Conservation (phyloP, 2,888 invertebrate species). For the Caenorhabditis auriculariae region DNA sequence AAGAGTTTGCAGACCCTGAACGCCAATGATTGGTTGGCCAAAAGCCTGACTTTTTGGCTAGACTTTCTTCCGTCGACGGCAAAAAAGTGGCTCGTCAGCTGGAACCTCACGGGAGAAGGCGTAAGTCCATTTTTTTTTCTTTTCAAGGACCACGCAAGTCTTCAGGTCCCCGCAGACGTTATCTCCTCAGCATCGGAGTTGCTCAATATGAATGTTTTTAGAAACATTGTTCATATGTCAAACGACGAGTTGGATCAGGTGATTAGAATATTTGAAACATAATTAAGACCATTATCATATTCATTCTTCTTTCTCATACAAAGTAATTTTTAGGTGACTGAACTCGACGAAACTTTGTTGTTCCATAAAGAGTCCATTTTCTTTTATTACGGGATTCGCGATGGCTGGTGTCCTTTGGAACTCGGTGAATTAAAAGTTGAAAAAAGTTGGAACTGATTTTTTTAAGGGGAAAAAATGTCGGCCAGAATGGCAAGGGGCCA, state of each 20-base stretch:
- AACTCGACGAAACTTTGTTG: slow-evolving; percentile 30
- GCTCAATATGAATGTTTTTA: slow-evolving; percentile 43
- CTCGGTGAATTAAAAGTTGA: slow-evolving; percentile 18
- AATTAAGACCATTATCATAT: too few relatives aligned
- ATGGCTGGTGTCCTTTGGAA: slow-evolving; percentile 49
- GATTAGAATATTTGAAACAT: too few relatives aligned
- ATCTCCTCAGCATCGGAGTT: slow-evolving; percentile 36
- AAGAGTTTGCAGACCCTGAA: slow-evolving; percentile 32
- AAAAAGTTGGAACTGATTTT: background rate
- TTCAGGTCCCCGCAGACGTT: slow-evolving; percentile 29
- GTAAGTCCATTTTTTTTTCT: too few relatives aligned
- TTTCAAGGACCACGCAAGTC: too few relatives aligned
- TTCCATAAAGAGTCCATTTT: slow-evolving; percentile 31
- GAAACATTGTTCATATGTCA: slow-evolving; percentile 46
- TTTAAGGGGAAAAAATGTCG: slow-evolving; percentile 27
- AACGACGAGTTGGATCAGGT: slow-evolving; percentile 47
- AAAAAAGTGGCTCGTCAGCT: slow-evolving; percentile 34
- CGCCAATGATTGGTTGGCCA: slow-evolving; percentile 47
- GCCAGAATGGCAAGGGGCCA: slow-evolving; percentile 31
- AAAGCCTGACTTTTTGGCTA: slow-evolving; percentile 40
- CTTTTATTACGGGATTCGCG: slow-evolving; percentile 45
- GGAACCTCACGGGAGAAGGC: slow-evolving; percentile 20
- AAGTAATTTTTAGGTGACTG: slow-evolving; percentile 15
- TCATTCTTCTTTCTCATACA: background rate
- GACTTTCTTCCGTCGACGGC: slow-evolving; percentile 35